Conservation (phyloP, 2,797 vertebrate species). For the Acanthurus leucopareius region DNA sequence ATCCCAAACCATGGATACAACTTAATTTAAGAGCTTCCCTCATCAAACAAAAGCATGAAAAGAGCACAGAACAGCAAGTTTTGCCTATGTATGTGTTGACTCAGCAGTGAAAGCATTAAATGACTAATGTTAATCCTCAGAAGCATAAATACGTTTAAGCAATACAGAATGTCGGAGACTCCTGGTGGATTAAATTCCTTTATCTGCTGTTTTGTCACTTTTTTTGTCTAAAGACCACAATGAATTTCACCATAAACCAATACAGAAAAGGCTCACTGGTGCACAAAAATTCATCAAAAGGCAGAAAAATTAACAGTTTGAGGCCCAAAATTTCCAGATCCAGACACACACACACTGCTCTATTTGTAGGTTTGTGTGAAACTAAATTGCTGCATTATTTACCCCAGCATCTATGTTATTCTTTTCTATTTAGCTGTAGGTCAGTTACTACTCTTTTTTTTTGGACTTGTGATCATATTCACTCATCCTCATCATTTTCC, state of each 20-base stretch:
- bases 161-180: neutral
- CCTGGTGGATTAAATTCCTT: neutral
- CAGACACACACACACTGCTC: neutral
- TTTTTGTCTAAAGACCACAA: neutral
- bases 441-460: constrained; percentile 23
- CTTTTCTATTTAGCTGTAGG: constrained; percentile 10
- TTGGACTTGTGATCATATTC: constrained; percentile 12
- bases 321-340: neutral
- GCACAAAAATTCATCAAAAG: neutral
- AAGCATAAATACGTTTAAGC: neutral
- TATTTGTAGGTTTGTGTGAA: no score
- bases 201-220: neutral
- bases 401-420: neutral
- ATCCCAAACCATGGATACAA: no score
- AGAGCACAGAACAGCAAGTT: no score
- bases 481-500: constrained; percentile 29
- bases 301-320: neutral
- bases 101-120: neutral
- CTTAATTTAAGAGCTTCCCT: no score
- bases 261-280: neutral
- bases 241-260: neutral
- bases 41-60: no score
- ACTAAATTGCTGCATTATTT: neutral
- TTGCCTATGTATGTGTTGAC: neutral
- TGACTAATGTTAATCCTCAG: neutral